Conservation (phyloP, 2,113 vertebrate species). For the Ciconia maguari region DNA sequence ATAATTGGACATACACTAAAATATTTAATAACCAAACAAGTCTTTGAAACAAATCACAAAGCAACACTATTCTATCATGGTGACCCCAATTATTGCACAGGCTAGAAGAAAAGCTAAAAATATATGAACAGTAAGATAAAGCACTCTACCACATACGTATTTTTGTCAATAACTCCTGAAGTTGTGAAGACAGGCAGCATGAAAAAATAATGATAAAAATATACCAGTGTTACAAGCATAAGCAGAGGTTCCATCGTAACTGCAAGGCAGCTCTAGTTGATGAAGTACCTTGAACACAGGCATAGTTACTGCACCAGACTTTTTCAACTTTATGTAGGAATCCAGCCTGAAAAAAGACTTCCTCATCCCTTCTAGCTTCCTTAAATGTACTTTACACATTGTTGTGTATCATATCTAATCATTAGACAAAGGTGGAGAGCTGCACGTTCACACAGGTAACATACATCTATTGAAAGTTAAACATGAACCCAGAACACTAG, state of each 20-base stretch:
- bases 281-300: neutral
- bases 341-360: neutral
- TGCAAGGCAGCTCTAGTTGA: neutral
- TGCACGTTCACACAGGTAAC: neutral
- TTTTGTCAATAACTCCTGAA: slow-evolving; percentile 43
- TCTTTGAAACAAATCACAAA: slow-evolving; percentile 58
- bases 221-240: neutral
- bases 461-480: neutral
- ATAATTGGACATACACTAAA: slow-evolving; percentile 66
- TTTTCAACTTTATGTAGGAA: neutral
- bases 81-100: slow-evolving; percentile 24
- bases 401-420: neutral
- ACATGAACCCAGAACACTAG: neutral
- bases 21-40: slow-evolving; percentile 62
- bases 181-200: neutral
- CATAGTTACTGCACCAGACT: neutral
- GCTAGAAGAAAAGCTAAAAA: slow-evolving; percentile 19
- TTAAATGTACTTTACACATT: neutral
- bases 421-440: neutral
- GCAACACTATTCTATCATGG: neutral
- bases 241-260: neutral
- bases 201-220: slow-evolving; percentile 28
- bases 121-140: neutral
- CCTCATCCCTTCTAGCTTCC: neutral
- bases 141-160: neutral